phyloP scores from a whole-genome alignment of 2,113 vertebrate genomes.

The Bubalus kerabau region DNA sequence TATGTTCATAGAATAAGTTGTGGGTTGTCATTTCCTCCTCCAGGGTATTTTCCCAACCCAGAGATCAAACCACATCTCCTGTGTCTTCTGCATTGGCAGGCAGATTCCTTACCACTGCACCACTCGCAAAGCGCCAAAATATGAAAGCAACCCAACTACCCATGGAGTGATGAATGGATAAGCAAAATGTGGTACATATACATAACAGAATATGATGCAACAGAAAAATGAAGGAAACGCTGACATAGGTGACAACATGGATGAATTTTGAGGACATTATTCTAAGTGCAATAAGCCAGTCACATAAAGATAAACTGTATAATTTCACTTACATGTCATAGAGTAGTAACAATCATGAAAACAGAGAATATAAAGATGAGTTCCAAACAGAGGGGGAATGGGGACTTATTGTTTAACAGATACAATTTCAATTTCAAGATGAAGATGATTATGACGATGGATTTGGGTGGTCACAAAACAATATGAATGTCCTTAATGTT shows the following conservation, averaged over 20 bases:
- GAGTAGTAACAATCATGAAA: neutral
- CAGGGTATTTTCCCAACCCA: neutral
- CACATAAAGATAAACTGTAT: neutral
- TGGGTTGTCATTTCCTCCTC: neutral
- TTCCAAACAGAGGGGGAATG: neutral
- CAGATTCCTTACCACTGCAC: neutral
- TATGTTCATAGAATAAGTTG: neutral
- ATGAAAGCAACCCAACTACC: neutral
- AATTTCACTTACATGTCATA: neutral
- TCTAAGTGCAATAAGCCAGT: neutral
- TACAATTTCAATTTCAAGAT: neutral
- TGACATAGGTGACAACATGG: neutral
- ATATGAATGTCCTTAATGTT: neutral
- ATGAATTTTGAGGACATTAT: neutral
- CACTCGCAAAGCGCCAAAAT: neutral
- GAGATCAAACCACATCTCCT: neutral
- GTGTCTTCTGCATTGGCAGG: neutral
- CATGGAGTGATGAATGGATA: neutral
- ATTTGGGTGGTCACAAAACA: neutral
- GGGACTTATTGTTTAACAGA: neutral
- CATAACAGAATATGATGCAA: neutral
- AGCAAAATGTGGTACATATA: neutral
- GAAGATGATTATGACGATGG: neutral
- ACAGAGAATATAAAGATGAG: neutral
- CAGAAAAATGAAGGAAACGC: neutral